phyloP scores from a whole-genome alignment of 2,888 invertebrate genomes.

The Tetanocera ferruginea region DNA sequence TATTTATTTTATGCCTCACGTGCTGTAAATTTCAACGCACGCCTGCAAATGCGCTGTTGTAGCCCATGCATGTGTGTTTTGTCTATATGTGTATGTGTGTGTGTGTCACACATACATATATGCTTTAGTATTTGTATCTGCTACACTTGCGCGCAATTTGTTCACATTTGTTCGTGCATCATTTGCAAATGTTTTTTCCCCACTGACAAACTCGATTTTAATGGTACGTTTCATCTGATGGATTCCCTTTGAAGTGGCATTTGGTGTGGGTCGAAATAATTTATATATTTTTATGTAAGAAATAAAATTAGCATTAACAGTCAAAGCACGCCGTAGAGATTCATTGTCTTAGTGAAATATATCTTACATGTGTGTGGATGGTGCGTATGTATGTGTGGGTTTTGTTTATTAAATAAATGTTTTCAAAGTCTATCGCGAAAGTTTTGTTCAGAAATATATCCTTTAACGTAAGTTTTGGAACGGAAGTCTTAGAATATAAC shows the following conservation, averaged over 20 bases:
- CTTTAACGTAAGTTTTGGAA: no score
- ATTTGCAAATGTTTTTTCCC: constrained; percentile 6
- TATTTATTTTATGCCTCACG: neutral
- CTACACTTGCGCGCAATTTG: neutral
- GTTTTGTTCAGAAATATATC: no score
- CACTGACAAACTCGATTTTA: constrained; percentile 8
- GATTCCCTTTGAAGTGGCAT: neutral
- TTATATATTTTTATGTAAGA: no score
- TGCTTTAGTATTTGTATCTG: no score
- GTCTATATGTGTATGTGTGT: constrained; percentile 2
- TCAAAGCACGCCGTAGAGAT: neutral
- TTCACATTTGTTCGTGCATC: constrained; percentile 1
- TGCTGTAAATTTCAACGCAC: constrained; percentile 6
- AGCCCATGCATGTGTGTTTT: neutral
- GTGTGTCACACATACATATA: neutral
- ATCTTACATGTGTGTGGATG: no score
- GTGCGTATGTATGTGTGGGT: no score
- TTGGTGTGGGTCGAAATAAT: no score
- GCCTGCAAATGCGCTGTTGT: neutral
- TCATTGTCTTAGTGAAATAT: neutral
- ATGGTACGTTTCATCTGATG: neutral
- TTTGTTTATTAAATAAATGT: no score
- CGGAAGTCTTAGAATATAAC: no score
- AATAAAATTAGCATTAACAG: neutral
- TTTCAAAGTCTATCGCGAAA: no score